Evolutionary conservation across 1,140 invertebrate genomes (phyloP).

Genomic region (Melitaea cinxia): DNA sequence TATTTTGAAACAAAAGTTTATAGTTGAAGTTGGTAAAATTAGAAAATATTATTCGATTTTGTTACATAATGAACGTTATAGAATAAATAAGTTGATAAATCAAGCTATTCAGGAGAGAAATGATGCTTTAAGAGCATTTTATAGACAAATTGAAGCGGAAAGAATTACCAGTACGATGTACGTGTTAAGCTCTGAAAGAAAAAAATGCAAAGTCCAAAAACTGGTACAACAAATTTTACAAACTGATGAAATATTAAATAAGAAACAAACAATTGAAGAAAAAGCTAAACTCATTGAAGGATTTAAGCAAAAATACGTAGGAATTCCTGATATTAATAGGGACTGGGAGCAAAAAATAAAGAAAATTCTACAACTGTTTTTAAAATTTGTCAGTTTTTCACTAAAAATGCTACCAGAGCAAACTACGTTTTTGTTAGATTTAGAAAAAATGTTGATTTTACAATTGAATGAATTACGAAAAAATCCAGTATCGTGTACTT

Average conservation of each 20-base stretch:
- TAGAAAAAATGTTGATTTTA: constrained; percentile 68
- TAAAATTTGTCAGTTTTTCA: constrained; percentile 72
- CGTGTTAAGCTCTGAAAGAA: constrained; percentile 68
- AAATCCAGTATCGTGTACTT: constrained; percentile 33
- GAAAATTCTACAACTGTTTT: constrained; percentile 64
- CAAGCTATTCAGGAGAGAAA: constrained; percentile 57
- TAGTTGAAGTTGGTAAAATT: constrained; percentile 60
- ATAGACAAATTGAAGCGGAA: constrained; percentile 60
- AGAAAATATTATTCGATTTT: constrained; percentile 64
- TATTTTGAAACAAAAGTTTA: constrained; percentile 50
- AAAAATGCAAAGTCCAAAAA: constrained; percentile 69
- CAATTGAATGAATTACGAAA: constrained; percentile 71
- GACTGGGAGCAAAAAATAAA: constrained; percentile 69
- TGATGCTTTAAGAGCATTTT: constrained; percentile 61
- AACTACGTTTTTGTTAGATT: constrained; percentile 65
- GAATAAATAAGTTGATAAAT: constrained; percentile 52
- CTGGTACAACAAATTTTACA: constrained; percentile 61
- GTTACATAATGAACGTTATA: constrained; percentile 54
- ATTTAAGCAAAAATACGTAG: constrained; percentile 49
- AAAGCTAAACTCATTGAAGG: constrained; percentile 47
- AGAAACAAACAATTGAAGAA: constrained; percentile 56
- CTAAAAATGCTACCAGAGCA: constrained; percentile 72
- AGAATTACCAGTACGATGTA: constrained; percentile 68
- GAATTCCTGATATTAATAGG: constrained; percentile 56
- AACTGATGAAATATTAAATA: constrained; percentile 50